phyloP scores from a whole-genome alignment of 2,797 vertebrate genomes.

The Threskiornis aethiopicus region DNA sequence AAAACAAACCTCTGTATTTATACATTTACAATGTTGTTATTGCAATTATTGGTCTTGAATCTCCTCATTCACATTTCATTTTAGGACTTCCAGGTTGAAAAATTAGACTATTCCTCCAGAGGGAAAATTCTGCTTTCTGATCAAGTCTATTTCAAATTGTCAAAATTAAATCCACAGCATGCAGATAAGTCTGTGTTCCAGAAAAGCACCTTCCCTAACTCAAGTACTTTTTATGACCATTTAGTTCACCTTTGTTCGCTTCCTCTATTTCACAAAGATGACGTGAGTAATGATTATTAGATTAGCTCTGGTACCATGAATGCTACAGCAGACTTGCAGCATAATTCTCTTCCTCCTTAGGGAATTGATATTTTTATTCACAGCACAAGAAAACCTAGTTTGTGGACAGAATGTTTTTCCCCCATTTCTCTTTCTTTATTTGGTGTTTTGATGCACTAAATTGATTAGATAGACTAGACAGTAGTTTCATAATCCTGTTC shows the following conservation, averaged over 20 bases:
- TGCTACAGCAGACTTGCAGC: background rate
- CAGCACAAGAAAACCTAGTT: slow-evolving; percentile 34
- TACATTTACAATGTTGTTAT: background rate
- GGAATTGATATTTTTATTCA: slow-evolving; percentile 39
- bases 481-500: slow-evolving; percentile 53
- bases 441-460: slow-evolving; percentile 50
- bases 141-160: background rate
- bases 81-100: background rate
- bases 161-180: background rate
- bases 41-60: background rate
- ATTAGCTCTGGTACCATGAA: slow-evolving; percentile 46
- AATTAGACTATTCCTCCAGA: background rate
- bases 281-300: slow-evolving; percentile 26
- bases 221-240: background rate
- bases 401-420: background rate
- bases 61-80: background rate
- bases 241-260: slow-evolving; percentile 39
- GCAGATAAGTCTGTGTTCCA: background rate
- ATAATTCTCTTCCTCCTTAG: slow-evolving; percentile 47
- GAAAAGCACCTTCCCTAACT: background rate
- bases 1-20: background rate
- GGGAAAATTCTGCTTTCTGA: background rate
- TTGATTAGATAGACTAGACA: slow-evolving; percentile 57
- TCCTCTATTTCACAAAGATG: slow-evolving; percentile 14
- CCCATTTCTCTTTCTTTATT: slow-evolving; percentile 44